Evolutionary conservation across 2,888 invertebrate genomes (phyloP), one percentile per base, ranked within the genome.

Genomic region (Hydraecia micacea): DNA sequence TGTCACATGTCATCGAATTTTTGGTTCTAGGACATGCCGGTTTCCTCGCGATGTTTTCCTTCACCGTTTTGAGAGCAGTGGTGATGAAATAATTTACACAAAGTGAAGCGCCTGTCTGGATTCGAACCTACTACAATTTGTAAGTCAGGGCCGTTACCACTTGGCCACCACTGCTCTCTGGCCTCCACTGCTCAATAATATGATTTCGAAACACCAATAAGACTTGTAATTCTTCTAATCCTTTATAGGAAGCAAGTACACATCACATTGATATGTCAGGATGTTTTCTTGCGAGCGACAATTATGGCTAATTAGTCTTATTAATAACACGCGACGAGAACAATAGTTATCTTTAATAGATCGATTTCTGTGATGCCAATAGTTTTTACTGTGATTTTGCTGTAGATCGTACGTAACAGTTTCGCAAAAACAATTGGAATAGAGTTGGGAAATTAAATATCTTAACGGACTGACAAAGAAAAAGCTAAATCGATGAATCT

Each of bases 261-360:
- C 6, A 9, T 63, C 32, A 46, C n/a, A 49, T 49, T 46, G 32
- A 49, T n/a, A 65, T 13, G 72, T 36, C 32, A 32, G 4, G 72
- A 32, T 42, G 2, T 39, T 32, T 46, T 73, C 65, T 65, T 65
- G 46, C 21, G 21, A 65, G 11, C 25, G 0, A 49, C 65, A 65
- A 73, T 73, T 65, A 73, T 36, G 4, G n/a, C 1, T 49, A 65
- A 73, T 73, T 46, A 73, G 72, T 42, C 2, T 21, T 0, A 65
- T 49, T 73, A 49, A 11, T 49, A n/a, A 4, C 72, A 63, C 65
- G 72, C 72, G 25, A 73, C n/a, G 4, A 2, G 7, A 58, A 71
- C 58, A 71, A 71, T 58, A 13, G 58, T 21, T n/a, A 8, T 13
- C 11, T 58, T 21, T 4, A n/a, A 58, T n/a, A 13, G 21, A 28